A percentile compares a stretch with the other conserved stretches of the same genome.
These are phyloP conservation scores for Caenorhabditis sp. DNA, from an alignment of 2,888 invertebrate genomes.

Conservation along the genomic window DNA sequence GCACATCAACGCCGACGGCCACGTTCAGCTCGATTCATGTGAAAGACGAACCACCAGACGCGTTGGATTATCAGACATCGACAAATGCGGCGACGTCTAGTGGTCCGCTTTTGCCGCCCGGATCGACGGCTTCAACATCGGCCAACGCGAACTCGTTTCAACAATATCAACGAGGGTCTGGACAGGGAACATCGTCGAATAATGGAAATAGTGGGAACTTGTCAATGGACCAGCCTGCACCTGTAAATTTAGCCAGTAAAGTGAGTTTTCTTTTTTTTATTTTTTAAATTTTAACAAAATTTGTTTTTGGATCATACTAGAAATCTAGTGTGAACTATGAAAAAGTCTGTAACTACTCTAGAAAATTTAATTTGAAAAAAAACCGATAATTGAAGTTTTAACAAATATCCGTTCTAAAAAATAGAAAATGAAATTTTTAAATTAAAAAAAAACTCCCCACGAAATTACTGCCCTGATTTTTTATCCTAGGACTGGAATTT, in stretches of 20 bases:
- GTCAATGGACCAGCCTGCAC: constrained; percentile 45
- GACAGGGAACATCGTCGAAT: not conserved
- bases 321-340: no score
- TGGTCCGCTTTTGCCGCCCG: not conserved
- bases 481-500: no score
- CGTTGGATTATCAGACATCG: constrained; percentile 13
- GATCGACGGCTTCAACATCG: not conserved
- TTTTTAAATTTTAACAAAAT: no score
- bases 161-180: constrained; percentile 32
- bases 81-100: not conserved
- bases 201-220: constrained; percentile 7
- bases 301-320: no score
- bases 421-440: no score
- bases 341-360: no score
- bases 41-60: constrained; percentile 13
- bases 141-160: constrained; percentile 12
- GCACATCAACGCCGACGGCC: not conserved
- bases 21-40: constrained; percentile 1
- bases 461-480: no score
- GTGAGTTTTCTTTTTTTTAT: constrained; percentile 6
- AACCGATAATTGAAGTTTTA: no score
- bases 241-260: constrained; percentile 49
- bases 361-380: no score
- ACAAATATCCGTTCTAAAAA: no score
- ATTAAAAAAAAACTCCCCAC: no score